A percentile compares a stretch with the other conserved stretches of the same genome.
phyloP scores from a whole-genome alignment of 2,888 invertebrate species.

The Dasypogon diadema region DNA sequence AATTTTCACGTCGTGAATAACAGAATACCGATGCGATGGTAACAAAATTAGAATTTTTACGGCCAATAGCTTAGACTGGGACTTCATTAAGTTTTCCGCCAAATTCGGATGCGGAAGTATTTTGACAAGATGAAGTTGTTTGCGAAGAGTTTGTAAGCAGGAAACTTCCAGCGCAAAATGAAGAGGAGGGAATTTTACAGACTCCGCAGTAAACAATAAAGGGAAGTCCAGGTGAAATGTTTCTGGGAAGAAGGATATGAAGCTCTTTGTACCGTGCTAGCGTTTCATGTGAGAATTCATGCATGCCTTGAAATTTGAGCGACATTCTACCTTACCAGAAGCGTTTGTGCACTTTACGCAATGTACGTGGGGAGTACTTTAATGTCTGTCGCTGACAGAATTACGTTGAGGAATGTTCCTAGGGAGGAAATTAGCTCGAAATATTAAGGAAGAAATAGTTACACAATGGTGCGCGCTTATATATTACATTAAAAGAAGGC shows the following conservation, averaged over 20 bases:
- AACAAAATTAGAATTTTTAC: constrained; percentile 33
- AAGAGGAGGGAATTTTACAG: not conserved
- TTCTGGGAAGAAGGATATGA: not conserved
- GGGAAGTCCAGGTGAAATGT: not conserved
- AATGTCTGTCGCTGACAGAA: too few species aligned
- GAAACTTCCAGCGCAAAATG: constrained; percentile 2
- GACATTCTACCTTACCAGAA: too few species aligned
- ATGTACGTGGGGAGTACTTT: too few species aligned
- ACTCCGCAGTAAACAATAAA: constrained; percentile 27
- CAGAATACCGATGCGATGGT: constrained; percentile 1
- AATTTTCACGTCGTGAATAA: constrained; percentile 23
- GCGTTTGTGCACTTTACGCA: too few species aligned
- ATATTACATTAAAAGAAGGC: too few species aligned
- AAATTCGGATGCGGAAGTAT: not conserved
- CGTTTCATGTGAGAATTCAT: too few species aligned
- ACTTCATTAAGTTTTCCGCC: not conserved
- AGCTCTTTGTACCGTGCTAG: too few species aligned
- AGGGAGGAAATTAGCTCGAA: too few species aligned
- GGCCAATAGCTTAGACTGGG: not conserved
- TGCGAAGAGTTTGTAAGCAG: constrained; percentile 30
- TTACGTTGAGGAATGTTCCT: too few species aligned
- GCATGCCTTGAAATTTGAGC: too few species aligned
- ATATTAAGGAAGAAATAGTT: too few species aligned
- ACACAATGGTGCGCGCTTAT: too few species aligned
- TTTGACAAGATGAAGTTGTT: constrained; percentile 6